phyloP scores from a whole-genome alignment of 1,140 invertebrate genomes.

The Pemphigus obesinymphae region DNA sequence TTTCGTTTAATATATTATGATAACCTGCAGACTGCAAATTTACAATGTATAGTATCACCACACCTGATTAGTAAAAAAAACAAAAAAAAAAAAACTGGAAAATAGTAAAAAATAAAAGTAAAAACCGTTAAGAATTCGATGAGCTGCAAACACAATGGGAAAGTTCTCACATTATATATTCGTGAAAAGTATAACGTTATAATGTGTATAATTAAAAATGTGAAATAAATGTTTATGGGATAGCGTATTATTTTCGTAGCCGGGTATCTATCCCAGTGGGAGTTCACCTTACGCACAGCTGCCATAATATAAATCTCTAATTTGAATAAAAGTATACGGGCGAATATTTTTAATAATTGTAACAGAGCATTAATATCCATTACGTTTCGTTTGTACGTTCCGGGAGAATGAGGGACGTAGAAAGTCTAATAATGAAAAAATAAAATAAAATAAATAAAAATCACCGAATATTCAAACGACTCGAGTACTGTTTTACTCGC shows the following conservation, averaged over 20 bases:
- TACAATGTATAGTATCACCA: too few relatives aligned
- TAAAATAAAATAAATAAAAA: too few relatives aligned
- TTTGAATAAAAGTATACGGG: conserved; percentile 9
- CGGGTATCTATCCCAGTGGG: not conserved
- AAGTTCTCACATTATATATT: not conserved
- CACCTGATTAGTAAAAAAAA: too few relatives aligned
- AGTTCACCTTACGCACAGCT: not conserved
- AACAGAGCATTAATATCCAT: conserved; percentile 15
- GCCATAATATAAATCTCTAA: conserved; percentile 5
- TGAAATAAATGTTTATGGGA: not conserved
- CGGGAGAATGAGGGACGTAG: not conserved
- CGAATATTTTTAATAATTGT: not conserved
- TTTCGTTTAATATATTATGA: too few relatives aligned
- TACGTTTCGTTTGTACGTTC: not conserved
- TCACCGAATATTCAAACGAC: not conserved
- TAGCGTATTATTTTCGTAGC: not conserved
- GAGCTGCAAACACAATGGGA: not conserved
- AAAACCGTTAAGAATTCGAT: not conserved
- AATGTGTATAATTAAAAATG: not conserved
- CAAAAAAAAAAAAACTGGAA: too few relatives aligned
- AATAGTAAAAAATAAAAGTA: not conserved
- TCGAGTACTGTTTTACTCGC: not conserved
- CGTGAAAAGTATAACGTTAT: not conserved
- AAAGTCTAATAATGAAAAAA: too few relatives aligned
- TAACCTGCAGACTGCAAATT: too few relatives aligned